Conservation (phyloP, 2,797 vertebrate species). For the Sebastes flavidus region DNA sequence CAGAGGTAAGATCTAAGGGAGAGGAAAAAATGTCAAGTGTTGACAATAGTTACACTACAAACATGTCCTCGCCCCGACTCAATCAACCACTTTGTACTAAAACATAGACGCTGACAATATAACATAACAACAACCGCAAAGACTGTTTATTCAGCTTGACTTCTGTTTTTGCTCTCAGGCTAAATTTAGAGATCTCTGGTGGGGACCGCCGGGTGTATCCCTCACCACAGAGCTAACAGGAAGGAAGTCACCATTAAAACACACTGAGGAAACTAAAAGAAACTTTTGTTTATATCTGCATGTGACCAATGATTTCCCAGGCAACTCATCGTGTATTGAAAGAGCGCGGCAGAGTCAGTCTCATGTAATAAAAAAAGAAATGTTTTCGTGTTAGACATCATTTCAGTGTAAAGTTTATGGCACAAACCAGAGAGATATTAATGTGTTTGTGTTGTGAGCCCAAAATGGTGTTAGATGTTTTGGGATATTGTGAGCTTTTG, state of each 20-base stretch:
- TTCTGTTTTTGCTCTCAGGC: constrained; percentile 32
- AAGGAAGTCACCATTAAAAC: constrained; percentile 56
- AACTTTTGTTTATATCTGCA: constrained; percentile 11
- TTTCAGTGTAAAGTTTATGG: not conserved
- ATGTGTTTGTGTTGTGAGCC: not conserved
- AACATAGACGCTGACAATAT: not conserved
- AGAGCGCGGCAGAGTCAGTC: not conserved
- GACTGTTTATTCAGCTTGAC: constrained; percentile 51
- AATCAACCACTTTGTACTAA: not conserved
- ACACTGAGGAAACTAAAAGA: constrained; percentile 1
- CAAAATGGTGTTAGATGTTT: not conserved
- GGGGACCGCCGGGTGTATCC: not conserved
- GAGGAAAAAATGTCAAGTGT: not conserved
- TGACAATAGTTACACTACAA: constrained; percentile 1
- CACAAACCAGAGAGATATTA: not conserved
- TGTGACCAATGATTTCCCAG: not conserved
- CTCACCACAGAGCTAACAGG: constrained; percentile 37
- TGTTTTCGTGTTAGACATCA: not conserved
- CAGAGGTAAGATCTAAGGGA: constrained; percentile 33
- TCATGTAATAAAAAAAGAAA: not conserved
- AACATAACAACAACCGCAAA: constrained; percentile 11
- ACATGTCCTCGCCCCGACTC: not conserved
- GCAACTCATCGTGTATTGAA: not conserved
- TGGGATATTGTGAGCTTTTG: too few species aligned
- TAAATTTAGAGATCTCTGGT: constrained; percentile 56